Base-by-base conservation (phyloP, 2,888 invertebrate species). In the Microctonus aethiopoides region DNA sequence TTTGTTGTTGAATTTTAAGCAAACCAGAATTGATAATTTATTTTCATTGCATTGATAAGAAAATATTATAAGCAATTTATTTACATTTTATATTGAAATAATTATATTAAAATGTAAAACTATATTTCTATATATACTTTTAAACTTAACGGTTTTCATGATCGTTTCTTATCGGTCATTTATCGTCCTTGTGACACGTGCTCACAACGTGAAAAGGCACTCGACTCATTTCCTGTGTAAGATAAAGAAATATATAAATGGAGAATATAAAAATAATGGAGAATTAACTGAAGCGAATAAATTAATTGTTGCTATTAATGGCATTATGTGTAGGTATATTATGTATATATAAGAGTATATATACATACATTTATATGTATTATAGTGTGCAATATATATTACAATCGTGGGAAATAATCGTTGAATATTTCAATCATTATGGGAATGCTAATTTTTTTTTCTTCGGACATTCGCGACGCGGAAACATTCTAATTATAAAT, bases 121-220 rank as follows among this genome's bases (percentile, higher is more conserved):
- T n/a, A n/a, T n/a, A n/a, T n/a, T n/a, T n/a, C n/a, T n/a, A n/a
- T 13, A 16, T 46, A 16, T 9, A 46, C 46, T n/a, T 46, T 46
- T 46, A 16, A 46, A 46, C 16, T n/a, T 46, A 46, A 46, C 46
- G 46, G 46, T 46, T 46, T 46, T 7, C 16, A 46, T 46, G 16
- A 46, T 46, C 9, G 16, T 46, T 7, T n/a, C n/a, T 66, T 66
- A 66, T 66, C 66, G 57, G n/a, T 57, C 20, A 60, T 57, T 66
- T 56, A 57, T 32, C n/a, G 32, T 66, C 22, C 67, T 52, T 41
- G 70, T 54, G 71, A 74, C 72, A 74, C 74, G 74, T 72, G 72
- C 72, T 69, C 59, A 59, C n/a, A 51, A 36, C 56, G 59, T 16
- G n/a, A 64, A 54, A 57, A 39, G 70, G 59, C 51, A 67, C 67